Evolutionary conservation across 2,797 vertebrate genomes (phyloP).

Genomic region (Tadarida brasiliensis): DNA sequence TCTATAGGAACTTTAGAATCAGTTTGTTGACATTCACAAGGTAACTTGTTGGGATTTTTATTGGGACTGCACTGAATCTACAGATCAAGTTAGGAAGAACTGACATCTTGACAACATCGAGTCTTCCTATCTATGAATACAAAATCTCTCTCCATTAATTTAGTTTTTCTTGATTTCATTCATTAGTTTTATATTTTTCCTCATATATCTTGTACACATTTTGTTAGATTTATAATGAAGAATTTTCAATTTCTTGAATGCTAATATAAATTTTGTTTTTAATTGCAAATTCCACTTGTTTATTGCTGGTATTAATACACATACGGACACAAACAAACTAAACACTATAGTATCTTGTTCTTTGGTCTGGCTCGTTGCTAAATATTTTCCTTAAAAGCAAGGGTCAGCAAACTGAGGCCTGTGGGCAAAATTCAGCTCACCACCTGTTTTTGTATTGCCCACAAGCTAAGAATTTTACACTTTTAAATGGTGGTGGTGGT

Average conservation of each 20-base stretch:
- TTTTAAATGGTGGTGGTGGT: background rate
- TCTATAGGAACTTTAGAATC: background rate
- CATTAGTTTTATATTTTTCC: background rate
- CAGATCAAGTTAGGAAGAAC: background rate
- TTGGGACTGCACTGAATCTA: background rate
- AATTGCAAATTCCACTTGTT: constrained; percentile 31
- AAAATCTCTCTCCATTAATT: background rate
- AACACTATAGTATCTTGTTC: background rate
- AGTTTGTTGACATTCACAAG: background rate
- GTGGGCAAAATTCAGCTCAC: background rate
- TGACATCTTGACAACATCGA: background rate
- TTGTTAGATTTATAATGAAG: background rate
- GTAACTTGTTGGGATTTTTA: background rate
- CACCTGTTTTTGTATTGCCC: background rate
- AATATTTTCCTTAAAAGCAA: constrained; percentile 50
- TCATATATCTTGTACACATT: background rate
- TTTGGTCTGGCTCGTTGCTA: background rate
- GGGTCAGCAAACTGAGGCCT: background rate
- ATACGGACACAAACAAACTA: background rate
- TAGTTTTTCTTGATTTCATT: constrained; percentile 31
- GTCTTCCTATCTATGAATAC: background rate
- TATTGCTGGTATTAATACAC: background rate
- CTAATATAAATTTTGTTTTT: background rate
- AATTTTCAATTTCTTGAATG: background rate
- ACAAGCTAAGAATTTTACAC: constrained; percentile 40